A percentile compares a stretch with the other conserved stretches of the same genome.
Evolutionary conservation across 2,113 vertebrate species (phyloP).

Genomic region (Ascaphus truei): DNA sequence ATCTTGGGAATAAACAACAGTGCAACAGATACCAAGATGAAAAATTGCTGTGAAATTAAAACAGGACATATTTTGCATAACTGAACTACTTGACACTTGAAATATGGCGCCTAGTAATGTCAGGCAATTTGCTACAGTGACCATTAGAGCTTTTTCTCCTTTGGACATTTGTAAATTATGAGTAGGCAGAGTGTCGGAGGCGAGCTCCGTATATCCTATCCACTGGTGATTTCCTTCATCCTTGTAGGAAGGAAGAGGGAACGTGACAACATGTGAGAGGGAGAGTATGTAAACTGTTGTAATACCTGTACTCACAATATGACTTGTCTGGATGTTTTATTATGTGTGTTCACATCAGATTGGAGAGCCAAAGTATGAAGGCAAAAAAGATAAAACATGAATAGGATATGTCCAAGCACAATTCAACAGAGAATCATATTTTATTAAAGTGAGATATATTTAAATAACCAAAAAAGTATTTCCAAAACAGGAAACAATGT

Average conservation of each 20-base stretch:
- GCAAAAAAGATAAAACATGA: no score
- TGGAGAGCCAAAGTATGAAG: no score
- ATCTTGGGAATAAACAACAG: not conserved
- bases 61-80: not conserved
- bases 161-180: conserved; percentile 42
- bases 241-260: conserved; percentile 47
- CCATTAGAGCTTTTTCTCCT: conserved; percentile 17
- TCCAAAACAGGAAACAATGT: no score
- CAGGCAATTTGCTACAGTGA: conserved; percentile 6
- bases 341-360: conserved; percentile 35
- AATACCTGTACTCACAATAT: conserved; percentile 53
- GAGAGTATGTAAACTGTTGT: conserved; percentile 53
- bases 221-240: conserved; percentile 15
- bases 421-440: no score
- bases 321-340: conserved; percentile 63
- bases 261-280: conserved; percentile 43
- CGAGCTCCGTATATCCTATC: conserved; percentile 43
- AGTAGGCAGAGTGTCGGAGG: conserved; percentile 31
- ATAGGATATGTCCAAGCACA: no score
- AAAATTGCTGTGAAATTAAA: not conserved
- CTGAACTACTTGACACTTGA: not conserved
- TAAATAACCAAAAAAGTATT: no score
- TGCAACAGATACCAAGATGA: not conserved
- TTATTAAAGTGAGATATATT: no score
- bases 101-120: not conserved